Percentiles rank a stretch among this genome's conserved stretches.
Evolutionary conservation across 2,113 vertebrate species (phyloP).

Genomic region (Eulacestoma nigropectus): DNA sequence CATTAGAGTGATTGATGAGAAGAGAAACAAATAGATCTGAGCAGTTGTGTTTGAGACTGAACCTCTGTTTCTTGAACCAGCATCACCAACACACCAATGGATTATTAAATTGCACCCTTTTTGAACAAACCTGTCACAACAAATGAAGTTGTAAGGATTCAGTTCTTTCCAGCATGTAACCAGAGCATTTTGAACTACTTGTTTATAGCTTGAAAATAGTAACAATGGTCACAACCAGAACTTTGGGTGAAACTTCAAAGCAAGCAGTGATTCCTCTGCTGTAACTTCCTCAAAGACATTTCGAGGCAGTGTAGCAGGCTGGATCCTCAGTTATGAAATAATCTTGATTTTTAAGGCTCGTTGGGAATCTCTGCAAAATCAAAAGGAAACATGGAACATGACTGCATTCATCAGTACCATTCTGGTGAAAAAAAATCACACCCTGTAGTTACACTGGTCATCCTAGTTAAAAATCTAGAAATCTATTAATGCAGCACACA

Average conservation of each 20-base stretch:
- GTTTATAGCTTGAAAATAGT: background rate
- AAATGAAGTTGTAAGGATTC: background rate
- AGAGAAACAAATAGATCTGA: background rate
- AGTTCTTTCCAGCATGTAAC: background rate
- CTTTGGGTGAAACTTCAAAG: background rate
- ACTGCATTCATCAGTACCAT: background rate
- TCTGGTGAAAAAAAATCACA: background rate
- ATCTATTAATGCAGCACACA: background rate
- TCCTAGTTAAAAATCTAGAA: background rate
- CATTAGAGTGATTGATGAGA: background rate
- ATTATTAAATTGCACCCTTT: background rate
- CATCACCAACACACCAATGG: background rate
- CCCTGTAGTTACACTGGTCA: background rate
- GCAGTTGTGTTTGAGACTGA: background rate
- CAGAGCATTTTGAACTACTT: background rate
- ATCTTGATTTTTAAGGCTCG: background rate
- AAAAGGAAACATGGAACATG: background rate
- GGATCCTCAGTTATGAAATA: background rate
- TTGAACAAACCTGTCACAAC: background rate
- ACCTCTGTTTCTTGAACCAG: background rate
- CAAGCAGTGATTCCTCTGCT: background rate
- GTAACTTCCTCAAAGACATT: background rate
- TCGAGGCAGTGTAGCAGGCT: background rate
- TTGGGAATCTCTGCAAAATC: background rate
- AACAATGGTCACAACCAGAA: background rate